Percentiles rank a stretch among this genome's conserved stretches.
Conservation (phyloP, 2,113 vertebrate genomes). For the Eidolon helvum region DNA sequence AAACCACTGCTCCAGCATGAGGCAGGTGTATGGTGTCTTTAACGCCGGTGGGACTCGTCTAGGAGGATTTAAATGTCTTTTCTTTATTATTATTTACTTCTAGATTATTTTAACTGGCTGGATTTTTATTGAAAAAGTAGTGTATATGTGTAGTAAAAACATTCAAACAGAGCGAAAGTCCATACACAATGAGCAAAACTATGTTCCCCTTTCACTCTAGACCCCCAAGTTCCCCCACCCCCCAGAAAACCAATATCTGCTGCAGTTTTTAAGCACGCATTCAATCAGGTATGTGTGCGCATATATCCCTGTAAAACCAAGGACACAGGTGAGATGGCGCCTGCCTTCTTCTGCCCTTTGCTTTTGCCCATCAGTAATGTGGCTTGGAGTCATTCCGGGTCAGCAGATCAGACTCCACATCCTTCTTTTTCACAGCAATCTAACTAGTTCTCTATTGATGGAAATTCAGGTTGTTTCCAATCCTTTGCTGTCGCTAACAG, state of each 20-base stretch:
- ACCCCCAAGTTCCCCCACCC: neutral
- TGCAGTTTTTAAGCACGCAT: neutral
- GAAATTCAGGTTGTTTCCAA: neutral
- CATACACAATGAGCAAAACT: neutral
- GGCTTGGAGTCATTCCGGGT: rapidly evolving
- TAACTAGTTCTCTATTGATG: neutral
- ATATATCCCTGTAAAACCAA: neutral
- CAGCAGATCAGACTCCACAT: neutral
- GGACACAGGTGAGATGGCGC: neutral
- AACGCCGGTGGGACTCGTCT: neutral
- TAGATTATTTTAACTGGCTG: neutral
- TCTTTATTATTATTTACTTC: neutral
- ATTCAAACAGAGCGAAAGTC: neutral
- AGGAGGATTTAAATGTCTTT: neutral
- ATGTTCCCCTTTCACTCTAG: neutral
- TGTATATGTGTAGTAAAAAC: neutral
- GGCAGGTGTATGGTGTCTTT: too few species aligned
- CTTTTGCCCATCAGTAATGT: neutral
- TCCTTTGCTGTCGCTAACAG: neutral
- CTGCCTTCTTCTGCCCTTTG: neutral
- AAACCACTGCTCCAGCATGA: neutral
- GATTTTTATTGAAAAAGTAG: neutral
- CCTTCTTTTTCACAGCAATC: neutral
- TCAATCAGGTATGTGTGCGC: neutral
- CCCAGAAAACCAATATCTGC: neutral